Percentiles rank a stretch among this genome's conserved stretches.
phyloP scores from a whole-genome alignment of 2,888 invertebrate genomes.

The Drosophila bunnanda region DNA sequence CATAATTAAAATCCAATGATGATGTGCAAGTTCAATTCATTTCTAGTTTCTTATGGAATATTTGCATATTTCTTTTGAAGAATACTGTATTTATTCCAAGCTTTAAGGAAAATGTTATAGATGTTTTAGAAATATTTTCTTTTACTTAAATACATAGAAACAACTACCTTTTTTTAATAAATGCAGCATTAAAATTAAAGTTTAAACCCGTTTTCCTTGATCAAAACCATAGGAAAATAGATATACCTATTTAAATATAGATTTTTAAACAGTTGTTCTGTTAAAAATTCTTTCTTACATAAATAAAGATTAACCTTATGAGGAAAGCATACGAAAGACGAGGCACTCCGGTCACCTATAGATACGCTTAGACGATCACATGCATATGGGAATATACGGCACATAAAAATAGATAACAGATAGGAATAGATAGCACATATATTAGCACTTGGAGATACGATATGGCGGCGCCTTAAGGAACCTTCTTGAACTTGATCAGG shows the following conservation, averaged over 20 bases:
- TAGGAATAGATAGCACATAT: slow-evolving; percentile 22
- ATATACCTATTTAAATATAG: neutral
- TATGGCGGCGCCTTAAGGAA: slow-evolving; percentile 55
- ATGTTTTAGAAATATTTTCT: neutral
- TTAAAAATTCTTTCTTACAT: neutral
- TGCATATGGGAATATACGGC: slow-evolving; percentile 9
- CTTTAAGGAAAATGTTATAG: neutral
- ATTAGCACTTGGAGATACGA: slow-evolving; percentile 26
- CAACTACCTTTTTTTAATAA: neutral
- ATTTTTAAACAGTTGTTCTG: neutral
- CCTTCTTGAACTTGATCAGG: slow-evolving; percentile 75
- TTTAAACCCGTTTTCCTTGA: neutral
- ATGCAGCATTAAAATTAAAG: neutral
- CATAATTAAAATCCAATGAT: neutral
- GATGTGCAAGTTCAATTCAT: accelerated
- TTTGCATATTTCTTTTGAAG: neutral
- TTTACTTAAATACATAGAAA: neutral
- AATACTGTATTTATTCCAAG: too few relatives aligned
- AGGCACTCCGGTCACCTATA: neutral
- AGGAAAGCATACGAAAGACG: neutral
- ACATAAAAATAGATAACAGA: slow-evolving; percentile 32
- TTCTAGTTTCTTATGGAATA: neutral
- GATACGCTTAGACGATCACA: slow-evolving; percentile 14
- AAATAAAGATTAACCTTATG: neutral
- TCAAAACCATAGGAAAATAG: too few relatives aligned